A percentile compares a stretch with the other conserved stretches of the same genome.
These are phyloP conservation scores for Chrysochloris asiatica DNA, from an alignment of 2,113 vertebrate genomes.

Conservation along the genomic window DNA sequence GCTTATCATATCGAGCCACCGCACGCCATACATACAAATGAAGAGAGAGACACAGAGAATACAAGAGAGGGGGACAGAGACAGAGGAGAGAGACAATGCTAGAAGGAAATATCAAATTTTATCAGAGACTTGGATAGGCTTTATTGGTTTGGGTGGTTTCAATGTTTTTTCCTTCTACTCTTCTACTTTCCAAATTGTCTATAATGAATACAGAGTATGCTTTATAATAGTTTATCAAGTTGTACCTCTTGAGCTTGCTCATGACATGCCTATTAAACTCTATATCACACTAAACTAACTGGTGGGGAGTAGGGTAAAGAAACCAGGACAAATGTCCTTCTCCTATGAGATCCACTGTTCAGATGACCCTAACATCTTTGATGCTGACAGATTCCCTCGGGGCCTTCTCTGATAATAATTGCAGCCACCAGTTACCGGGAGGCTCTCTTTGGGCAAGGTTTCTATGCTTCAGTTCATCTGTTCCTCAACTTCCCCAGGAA, in stretches of 20 bases:
- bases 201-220: not conserved
- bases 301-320: no score
- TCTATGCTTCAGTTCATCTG: not conserved
- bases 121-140: not conserved
- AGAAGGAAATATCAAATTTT: not conserved
- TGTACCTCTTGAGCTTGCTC: not conserved
- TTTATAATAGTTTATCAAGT: not conserved
- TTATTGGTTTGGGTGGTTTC: not conserved
- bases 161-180: not conserved
- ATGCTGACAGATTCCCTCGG: not conserved
- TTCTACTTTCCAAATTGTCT: not conserved
- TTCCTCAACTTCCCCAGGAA: not conserved
- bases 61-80: not conserved
- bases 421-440: not conserved
- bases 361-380: not conserved
- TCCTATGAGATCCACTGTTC: not conserved
- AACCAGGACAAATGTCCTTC: not conserved
- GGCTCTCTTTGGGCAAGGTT: not conserved
- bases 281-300: not conserved
- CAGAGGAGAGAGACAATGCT: not conserved
- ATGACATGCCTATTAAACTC: not conserved
- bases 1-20: no score
- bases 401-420: not conserved
- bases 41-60: not conserved
- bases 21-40: not conserved